These are phyloP conservation scores for Craseonycteris thonglongyai DNA, from an alignment of 2,113 vertebrate species.

Conservation along the genomic window DNA sequence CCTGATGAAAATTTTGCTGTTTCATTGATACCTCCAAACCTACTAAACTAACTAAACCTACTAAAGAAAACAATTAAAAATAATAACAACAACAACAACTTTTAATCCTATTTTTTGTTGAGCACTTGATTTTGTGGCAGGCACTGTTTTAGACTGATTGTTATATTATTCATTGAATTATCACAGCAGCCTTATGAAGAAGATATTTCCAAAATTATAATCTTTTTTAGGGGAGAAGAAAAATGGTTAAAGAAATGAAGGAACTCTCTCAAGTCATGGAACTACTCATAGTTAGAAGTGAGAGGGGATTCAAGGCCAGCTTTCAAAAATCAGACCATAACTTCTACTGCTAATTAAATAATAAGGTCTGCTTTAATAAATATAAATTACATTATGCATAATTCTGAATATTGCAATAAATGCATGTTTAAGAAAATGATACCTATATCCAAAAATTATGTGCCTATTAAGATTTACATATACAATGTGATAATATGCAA, in stretches of 20 bases:
- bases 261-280: not conserved
- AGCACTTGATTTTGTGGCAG: not conserved
- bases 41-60: not conserved
- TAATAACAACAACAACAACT: not conserved
- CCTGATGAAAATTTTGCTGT: not conserved
- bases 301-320: not conserved
- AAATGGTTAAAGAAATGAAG: not conserved
- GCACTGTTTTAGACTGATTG: not conserved
- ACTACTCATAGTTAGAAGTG: not conserved
- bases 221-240: not conserved
- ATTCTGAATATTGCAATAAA: not conserved
- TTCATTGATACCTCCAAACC: not conserved
- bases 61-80: not conserved
- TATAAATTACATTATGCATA: not conserved
- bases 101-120: not conserved
- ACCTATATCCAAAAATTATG: not conserved
- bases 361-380: not conserved
- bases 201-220: not conserved
- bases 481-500: no score
- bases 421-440: not conserved
- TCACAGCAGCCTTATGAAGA: no score
- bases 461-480: no score
- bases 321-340: not conserved
- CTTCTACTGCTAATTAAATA: no score
- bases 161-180: not conserved